Conservation (phyloP, 2,113 vertebrate species). For the Chloropsis cyanopogon region DNA sequence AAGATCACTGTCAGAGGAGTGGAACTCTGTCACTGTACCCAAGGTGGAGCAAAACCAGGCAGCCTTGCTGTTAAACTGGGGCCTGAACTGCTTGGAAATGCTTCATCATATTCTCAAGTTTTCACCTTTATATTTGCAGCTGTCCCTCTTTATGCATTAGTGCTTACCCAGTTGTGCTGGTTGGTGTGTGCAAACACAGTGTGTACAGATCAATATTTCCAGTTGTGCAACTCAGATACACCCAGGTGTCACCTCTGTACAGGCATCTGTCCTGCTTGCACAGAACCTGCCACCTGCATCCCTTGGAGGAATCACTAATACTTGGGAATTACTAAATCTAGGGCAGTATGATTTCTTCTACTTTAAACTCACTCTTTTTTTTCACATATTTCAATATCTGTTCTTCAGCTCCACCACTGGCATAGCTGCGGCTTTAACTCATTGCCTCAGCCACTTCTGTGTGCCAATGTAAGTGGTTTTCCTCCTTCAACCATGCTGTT, state of each 20-base stretch:
- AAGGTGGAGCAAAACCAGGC: neutral
- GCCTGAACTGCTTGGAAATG: neutral
- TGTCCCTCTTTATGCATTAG: neutral
- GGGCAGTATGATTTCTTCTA: conserved; percentile 8
- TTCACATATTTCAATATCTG: conserved; percentile 59
- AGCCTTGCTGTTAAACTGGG: neutral
- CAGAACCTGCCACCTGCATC: neutral
- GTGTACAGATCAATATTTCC: neutral
- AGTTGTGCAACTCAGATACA: neutral
- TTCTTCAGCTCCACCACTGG: conserved; percentile 67
- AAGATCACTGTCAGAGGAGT: neutral
- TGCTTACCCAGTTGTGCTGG: neutral
- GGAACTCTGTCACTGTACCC: neutral
- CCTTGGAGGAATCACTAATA: neutral
- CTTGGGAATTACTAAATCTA: neutral
- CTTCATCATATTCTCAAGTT: neutral
- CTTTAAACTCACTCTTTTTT: conserved; percentile 34
- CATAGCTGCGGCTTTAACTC: conserved; percentile 71
- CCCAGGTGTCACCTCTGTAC: neutral
- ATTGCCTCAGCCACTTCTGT: conserved; percentile 69
- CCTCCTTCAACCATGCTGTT: conserved; percentile 38
- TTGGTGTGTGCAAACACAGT: neutral
- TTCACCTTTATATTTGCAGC: neutral
- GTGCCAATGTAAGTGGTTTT: conserved; percentile 69
- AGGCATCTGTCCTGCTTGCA: neutral